These are phyloP conservation scores for Gasterosteus nipponicus DNA, from an alignment of 2,113 vertebrate genomes.

Conservation along the genomic window DNA sequence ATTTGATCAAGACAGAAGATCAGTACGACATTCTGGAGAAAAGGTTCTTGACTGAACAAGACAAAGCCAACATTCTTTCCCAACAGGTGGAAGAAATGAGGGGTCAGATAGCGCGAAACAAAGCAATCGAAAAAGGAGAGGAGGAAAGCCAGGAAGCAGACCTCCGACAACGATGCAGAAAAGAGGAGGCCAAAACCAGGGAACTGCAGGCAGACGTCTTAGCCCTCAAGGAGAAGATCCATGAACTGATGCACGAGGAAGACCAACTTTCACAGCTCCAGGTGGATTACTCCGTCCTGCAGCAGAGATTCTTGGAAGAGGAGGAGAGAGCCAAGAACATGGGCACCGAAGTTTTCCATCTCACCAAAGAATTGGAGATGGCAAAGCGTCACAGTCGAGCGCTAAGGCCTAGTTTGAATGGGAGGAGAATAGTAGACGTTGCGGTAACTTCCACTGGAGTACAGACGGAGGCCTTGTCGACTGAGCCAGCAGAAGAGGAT, in stretches of 20 bases:
- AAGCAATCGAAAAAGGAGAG: slow-evolving; percentile 92
- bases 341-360: slow-evolving; percentile 89
- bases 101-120: slow-evolving; percentile 90
- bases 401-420: slow-evolving; percentile 89
- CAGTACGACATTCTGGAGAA: slow-evolving; percentile 95
- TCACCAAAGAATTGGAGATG: slow-evolving; percentile 93
- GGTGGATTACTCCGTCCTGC: slow-evolving; percentile 91
- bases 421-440: slow-evolving; percentile 91
- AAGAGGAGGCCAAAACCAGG: slow-evolving; percentile 91
- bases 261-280: slow-evolving; percentile 97
- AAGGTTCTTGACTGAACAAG: slow-evolving; percentile 92
- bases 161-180: slow-evolving; percentile 84
- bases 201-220: slow-evolving; percentile 92
- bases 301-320: slow-evolving; percentile 92
- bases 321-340: slow-evolving; percentile 93
- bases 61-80: slow-evolving; percentile 93
- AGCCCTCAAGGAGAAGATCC: slow-evolving; percentile 97
- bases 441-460: slow-evolving; percentile 89
- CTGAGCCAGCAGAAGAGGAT: slow-evolving; percentile 87
- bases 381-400: slow-evolving; percentile 93
- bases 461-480: slow-evolving; percentile 87
- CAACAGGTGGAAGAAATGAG: slow-evolving; percentile 95
- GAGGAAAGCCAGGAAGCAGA: slow-evolving; percentile 89
- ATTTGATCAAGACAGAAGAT: slow-evolving; percentile 96
- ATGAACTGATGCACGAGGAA: slow-evolving; percentile 97